Base-by-base conservation (phyloP, 64 coral and sea anemone species). In the Montipora efflorescens region DNA sequence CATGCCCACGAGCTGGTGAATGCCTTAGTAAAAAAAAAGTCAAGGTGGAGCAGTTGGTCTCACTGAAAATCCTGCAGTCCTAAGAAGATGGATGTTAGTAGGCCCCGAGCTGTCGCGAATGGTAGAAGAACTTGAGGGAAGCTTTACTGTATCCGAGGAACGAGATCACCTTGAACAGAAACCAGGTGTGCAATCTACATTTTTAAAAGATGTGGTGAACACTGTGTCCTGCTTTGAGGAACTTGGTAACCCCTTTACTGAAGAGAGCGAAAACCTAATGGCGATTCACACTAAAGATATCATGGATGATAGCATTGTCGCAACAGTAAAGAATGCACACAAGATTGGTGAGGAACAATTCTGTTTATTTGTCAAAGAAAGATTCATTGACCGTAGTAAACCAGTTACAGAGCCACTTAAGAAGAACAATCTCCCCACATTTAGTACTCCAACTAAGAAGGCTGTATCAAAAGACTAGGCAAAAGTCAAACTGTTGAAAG, bases 31-130 rank as follows among this genome's bases (percentile, higher is more conserved):
- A 28, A 28, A 28, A 23, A 23, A 23, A 23, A 23, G 22, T 23
- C 18, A 90, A 78, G 87, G 87, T 19, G 87, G 87, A n/a, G 75
- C 74, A n/a, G 87, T 90, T 18, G 74, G 87, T 79, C 51, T 78
- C 16, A 78, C 87, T 62, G 87, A 90, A n/a, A 90, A 79, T 48
- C 87, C 87, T 20, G 28, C 87, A 12, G 87, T 55, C n/a, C 75
- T 90, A 20, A 66, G 74, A 48, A 78, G 87, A 78, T 90, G 87
- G 75, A 90, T 79, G 74, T 75, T 90, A 12, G 87, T 8, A 45
- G 55, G 73, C 36, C 57, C 87, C 44, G 55, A 90, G 87, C 25
- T 79, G 2, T 45, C 87, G 7, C 7, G 87, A 48, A 90, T 90
- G 87, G 16, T 90, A 12, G 28, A 90, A 79, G 87, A 79, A 67